A percentile compares a stretch with the other conserved stretches of the same genome.
These are phyloP conservation scores for Apotomis capreana DNA, from an alignment of 2,888 invertebrate genomes.

Conservation along the genomic window DNA sequence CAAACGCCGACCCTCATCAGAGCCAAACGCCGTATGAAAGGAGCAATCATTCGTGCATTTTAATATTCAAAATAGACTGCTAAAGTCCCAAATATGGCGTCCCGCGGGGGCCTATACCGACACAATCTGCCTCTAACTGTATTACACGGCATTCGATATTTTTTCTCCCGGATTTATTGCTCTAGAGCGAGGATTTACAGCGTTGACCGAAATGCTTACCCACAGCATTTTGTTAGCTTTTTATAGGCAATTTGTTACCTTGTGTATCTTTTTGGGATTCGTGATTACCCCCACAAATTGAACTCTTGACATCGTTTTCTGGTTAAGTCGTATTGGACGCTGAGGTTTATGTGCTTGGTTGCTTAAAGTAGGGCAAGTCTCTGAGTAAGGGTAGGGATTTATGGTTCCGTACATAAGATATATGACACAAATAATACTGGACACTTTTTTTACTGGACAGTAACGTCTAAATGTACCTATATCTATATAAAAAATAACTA, in stretches of 20 bases:
- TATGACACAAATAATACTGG: neutral
- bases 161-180: constrained; percentile 73
- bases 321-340: constrained; percentile 43
- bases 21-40: constrained; percentile 48
- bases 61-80: constrained; percentile 49
- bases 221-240: constrained; percentile 79
- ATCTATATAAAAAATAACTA: no score
- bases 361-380: constrained; percentile 23
- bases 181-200: constrained; percentile 74
- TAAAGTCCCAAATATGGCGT: constrained; percentile 44
- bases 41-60: constrained; percentile 47
- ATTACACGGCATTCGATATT: constrained; percentile 76
- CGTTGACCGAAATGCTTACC: constrained; percentile 79
- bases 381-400: neutral
- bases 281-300: constrained; percentile 69
- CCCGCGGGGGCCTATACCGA: constrained; percentile 49
- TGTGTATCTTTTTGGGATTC: constrained; percentile 75
- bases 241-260: constrained; percentile 81
- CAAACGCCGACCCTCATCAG: constrained; percentile 47
- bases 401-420: constrained; percentile 5
- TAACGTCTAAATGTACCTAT: no score
- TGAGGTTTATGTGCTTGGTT: constrained; percentile 35
- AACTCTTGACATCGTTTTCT: constrained; percentile 56
- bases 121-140: constrained; percentile 65
- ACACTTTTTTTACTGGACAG: no score